These are phyloP conservation scores for Galago senegalensis DNA, from an alignment of 2,797 vertebrate species.

Conservation along the genomic window DNA sequence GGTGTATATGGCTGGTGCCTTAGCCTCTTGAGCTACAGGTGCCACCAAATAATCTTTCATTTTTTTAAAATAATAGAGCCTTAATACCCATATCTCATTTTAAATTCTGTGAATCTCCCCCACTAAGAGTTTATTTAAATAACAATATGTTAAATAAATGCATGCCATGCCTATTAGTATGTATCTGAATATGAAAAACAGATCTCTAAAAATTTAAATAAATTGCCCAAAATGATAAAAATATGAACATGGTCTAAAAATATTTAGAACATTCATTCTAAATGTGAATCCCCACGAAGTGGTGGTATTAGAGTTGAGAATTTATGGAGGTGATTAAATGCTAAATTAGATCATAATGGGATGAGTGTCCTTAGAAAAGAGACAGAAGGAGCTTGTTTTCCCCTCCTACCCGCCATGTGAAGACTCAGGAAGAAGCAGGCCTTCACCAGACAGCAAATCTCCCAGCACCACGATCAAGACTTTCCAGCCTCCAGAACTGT, in stretches of 20 bases:
- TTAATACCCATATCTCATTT: slow-evolving; percentile 44
- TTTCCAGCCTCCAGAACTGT: neutral
- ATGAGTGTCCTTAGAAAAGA: neutral
- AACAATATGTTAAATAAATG: neutral
- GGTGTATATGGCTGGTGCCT: too few species aligned
- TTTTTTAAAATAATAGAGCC: slow-evolving; percentile 11
- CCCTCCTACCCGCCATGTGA: too few species aligned
- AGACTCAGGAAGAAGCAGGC: neutral
- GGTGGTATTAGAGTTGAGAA: neutral
- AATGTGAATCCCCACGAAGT: neutral
- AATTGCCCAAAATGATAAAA: slow-evolving; percentile 8
- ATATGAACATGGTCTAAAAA: neutral
- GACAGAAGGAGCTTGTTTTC: neutral
- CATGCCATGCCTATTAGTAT: neutral
- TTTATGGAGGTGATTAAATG: neutral
- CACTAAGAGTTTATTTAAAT: slow-evolving; percentile 21
- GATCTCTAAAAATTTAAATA: slow-evolving; percentile 30
- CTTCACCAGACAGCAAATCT: neutral
- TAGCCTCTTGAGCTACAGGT: too few species aligned
- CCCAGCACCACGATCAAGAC: neutral
- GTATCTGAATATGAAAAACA: slow-evolving; percentile 38
- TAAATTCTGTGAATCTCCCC: neutral
- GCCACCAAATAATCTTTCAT: neutral
- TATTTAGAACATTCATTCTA: too few species aligned
- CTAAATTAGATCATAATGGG: neutral